Percentiles rank a stretch among this genome's conserved stretches.
phyloP scores from a whole-genome alignment of 2,797 vertebrate species.

The Graptemys geographica region DNA sequence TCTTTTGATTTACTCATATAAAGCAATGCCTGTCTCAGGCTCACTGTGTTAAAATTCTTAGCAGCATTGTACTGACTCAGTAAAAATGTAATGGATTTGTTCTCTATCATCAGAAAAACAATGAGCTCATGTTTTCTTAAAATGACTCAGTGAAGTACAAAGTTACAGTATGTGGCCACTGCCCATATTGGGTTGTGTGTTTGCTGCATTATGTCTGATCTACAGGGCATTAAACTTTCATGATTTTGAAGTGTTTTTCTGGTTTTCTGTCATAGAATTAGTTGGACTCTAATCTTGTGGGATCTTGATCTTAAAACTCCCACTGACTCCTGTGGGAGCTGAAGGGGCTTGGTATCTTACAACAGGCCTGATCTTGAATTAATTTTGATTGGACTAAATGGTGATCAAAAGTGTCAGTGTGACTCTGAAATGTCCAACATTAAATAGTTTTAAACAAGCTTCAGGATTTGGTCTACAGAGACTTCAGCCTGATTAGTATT shows the following conservation, averaged over 20 bases:
- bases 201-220: neutral
- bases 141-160: neutral
- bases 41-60: neutral
- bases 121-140: neutral
- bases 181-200: rapidly evolving
- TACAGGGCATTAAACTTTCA: neutral
- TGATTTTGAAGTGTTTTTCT: neutral
- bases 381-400: neutral
- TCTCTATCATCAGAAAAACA: neutral
- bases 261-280: neutral
- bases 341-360: neutral
- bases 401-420: neutral
- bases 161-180: neutral
- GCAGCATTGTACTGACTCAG: neutral
- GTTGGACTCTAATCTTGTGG: neutral
- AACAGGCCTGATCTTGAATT: neutral
- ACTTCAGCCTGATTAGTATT: neutral
- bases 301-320: neutral
- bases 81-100: neutral
- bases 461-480: neutral
- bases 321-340: neutral
- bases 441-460: neutral
- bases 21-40: neutral
- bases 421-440: neutral
- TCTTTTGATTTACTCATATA: neutral